Evolutionary conservation across 2,797 vertebrate species (phyloP).

Genomic region (Helarctos malayanus): DNA sequence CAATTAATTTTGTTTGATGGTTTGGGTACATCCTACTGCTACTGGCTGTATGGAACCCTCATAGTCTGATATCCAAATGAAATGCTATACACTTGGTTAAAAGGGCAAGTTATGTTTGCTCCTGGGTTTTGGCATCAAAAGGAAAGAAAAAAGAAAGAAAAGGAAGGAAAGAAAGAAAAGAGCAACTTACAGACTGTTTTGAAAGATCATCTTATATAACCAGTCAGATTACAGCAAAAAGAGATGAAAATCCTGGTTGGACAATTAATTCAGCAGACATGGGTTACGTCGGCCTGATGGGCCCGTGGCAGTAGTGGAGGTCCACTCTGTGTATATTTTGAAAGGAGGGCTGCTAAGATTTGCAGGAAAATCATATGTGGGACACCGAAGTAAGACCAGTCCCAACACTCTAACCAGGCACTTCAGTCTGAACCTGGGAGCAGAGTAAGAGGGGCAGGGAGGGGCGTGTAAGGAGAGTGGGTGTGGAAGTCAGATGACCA

Average conservation of each 20-base stretch:
- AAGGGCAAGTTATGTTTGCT: neutral
- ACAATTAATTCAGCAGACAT: neutral
- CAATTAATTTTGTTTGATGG: neutral
- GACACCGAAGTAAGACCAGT: neutral
- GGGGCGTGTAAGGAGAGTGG: rapidly evolving
- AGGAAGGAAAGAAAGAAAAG: neutral
- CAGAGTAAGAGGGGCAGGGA: neutral
- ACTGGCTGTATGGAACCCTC: neutral
- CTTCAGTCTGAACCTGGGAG: neutral
- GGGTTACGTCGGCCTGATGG: neutral
- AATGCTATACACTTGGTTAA: neutral
- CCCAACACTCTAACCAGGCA: neutral
- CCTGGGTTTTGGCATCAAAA: neutral
- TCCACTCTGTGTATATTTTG: neutral
- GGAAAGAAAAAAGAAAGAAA: too few species aligned
- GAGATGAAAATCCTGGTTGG: neutral
- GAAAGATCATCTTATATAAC: neutral
- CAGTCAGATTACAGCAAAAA: neutral
- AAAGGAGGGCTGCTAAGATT: neutral
- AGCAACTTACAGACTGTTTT: neutral
- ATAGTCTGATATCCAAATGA: neutral
- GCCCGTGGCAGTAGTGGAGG: neutral
- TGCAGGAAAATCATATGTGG: neutral
- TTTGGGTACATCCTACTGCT: neutral
- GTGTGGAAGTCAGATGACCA: neutral